phyloP scores from a whole-genome alignment of 2,888 invertebrate species.

The Candidula unifasciata region DNA sequence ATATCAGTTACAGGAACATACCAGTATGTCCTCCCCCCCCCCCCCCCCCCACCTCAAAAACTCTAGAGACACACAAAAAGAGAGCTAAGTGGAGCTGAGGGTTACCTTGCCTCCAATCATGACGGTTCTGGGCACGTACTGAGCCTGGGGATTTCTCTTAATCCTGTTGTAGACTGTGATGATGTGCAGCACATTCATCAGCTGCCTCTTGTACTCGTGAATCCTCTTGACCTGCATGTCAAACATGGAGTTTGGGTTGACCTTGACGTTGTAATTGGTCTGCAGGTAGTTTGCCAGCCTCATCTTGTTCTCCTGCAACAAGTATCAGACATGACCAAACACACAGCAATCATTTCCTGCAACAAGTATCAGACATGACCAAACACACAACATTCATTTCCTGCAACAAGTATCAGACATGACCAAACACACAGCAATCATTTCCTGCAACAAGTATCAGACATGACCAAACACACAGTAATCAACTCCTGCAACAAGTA shows the following conservation, averaged over 20 bases:
- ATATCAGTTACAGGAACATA: too few species aligned
- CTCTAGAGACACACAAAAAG: not conserved
- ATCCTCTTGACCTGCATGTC: slow-evolving; percentile 98
- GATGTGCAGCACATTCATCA: slow-evolving; percentile 96
- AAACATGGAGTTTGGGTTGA: slow-evolving; percentile 97
- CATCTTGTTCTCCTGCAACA: slow-evolving; percentile 91
- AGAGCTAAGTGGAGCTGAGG: not conserved
- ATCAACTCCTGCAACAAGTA: too few species aligned
- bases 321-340: too few species aligned
- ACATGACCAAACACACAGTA: too few species aligned
- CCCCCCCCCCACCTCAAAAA: too few species aligned
- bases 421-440: too few species aligned
- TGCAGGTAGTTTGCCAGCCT: slow-evolving; percentile 90
- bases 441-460: too few species aligned
- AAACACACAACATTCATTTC: too few species aligned
- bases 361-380: too few species aligned
- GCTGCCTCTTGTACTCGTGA: slow-evolving; percentile 99
- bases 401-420: too few species aligned
- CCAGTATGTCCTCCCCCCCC: too few species aligned
- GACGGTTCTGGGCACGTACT: slow-evolving; percentile 93
- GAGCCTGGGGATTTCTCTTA: slow-evolving; percentile 91
- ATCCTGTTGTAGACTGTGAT: slow-evolving; percentile 96
- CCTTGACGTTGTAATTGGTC: slow-evolving; percentile 90
- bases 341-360: too few species aligned
- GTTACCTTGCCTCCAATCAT: slow-evolving; percentile 88